Conservation (phyloP, 2,888 invertebrate genomes). For the Archaeoteleia sp. region DNA sequence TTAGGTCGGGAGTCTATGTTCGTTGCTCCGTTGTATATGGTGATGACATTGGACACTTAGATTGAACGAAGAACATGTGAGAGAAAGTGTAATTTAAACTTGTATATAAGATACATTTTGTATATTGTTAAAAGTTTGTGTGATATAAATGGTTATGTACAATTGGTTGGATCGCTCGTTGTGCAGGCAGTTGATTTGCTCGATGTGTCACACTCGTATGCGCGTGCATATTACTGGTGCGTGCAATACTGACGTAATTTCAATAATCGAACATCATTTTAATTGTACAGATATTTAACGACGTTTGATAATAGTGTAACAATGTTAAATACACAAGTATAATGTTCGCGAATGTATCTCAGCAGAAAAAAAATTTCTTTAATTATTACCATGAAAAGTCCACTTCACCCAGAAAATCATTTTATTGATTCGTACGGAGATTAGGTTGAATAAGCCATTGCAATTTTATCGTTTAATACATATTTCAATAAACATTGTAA, state of each 20-base stretch:
- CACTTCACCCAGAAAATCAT: no score
- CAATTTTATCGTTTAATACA: no score
- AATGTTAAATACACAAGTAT: no score
- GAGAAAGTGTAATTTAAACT: conserved; percentile 73
- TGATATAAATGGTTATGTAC: conserved; percentile 75
- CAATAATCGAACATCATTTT: no score
- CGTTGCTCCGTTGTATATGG: conserved; percentile 21
- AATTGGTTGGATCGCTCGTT: conserved; percentile 53
- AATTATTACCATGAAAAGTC: no score
- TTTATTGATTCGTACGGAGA: no score
- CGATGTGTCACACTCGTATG: conserved; percentile 44
- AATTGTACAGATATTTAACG: no score
- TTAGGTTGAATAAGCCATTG: no score
- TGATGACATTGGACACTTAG: conserved; percentile 28
- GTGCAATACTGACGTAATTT: conserved; percentile 45
- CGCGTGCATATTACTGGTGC: conserved; percentile 38
- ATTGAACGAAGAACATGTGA: conserved; percentile 35
- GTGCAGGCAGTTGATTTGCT: conserved; percentile 37
- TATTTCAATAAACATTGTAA: no score
- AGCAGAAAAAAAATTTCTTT: no score
- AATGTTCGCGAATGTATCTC: no score
- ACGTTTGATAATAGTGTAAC: no score
- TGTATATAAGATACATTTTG: conserved; percentile 75
- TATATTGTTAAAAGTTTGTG: conserved; percentile 76
- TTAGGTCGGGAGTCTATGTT: neutral